Evolutionary conservation across 2,797 vertebrate genomes (phyloP), one percentile per base, ranked within the genome.

Genomic region (Trachurus trachurus): DNA sequence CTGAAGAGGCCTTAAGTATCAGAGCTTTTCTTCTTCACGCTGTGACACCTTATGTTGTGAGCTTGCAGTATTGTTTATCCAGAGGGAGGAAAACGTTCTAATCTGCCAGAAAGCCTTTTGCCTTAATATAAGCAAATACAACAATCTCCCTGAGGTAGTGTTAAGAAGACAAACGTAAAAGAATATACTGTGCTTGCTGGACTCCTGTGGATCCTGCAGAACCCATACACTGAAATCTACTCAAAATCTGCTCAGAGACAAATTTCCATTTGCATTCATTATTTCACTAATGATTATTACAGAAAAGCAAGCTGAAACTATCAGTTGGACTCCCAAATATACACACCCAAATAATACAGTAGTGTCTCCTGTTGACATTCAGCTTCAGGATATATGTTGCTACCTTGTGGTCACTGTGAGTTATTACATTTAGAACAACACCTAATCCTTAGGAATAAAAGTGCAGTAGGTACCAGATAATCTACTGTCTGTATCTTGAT

Each of bases 381-480:
- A 47, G 22, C 40, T 39, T 65, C 6, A 52, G 37, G 19, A 6
- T 59, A 22, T 65, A 82, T 42, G 42, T 62, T 68, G 78, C 80
- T n/a, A 42, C 68, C 80, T 83, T 59, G 86, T 82, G 71, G 87
- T 75, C 57, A 76, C 31, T 31, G 45, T 6, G 54, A 57, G 54
- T 71, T 57, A 79, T 40, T 58, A 47, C 70, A n/a, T 21, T 54
- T 42, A 40, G 4, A 31, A 13, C 6, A 39, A 52, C 31, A 50
- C 16, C 37, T 58, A 21, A 69, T 69, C 39, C 12, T 54, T 26
- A 39, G 44, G 2, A 26, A 74, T 17, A 57, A 66, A 54, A 26
- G 16, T 56, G 54, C 39, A 71, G 12, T 15, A 52, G 19, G 53
- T 13, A 17, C 37, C 6, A 34, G 45, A 45, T 52, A 11, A 54